Evolutionary conservation across 2,888 invertebrate genomes (phyloP).

Genomic region (Zaprionus lineosus): DNA sequence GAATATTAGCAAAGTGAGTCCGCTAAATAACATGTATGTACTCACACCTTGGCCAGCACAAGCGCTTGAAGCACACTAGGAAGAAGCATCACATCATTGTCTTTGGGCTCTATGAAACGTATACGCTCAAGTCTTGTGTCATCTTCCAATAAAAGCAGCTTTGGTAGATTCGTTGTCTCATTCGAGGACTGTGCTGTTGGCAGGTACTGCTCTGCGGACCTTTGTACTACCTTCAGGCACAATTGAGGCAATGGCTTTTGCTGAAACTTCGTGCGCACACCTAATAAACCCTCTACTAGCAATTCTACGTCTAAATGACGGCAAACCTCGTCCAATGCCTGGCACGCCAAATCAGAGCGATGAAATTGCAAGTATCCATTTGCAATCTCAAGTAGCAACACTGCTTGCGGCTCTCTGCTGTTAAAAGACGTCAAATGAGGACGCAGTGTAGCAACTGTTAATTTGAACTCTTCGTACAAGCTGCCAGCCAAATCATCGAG

Average conservation of each 20-base stretch:
- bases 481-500: conserved; percentile 89
- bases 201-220: conserved; percentile 20
- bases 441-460: conserved; percentile 52
- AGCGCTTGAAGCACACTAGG: conserved; percentile 90
- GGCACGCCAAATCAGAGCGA: conserved; percentile 88
- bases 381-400: conserved; percentile 84
- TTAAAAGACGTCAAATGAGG: conserved; percentile 73
- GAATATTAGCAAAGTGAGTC: not conserved
- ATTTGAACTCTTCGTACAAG: conserved; percentile 84
- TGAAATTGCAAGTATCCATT: conserved; percentile 90
- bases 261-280: conserved; percentile 95
- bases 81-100: conserved; percentile 84
- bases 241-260: conserved; percentile 92
- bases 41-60: conserved; percentile 90
- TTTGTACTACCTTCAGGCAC: conserved; percentile 86
- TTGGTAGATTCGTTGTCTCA: conserved; percentile 84
- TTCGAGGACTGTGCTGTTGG: conserved; percentile 81
- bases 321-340: conserved; percentile 86
- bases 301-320: conserved; percentile 87
- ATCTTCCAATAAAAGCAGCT: conserved; percentile 90
- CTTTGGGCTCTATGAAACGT: conserved; percentile 86
- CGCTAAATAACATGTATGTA: conserved; percentile 35
- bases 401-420: conserved; percentile 81
- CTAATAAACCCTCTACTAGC: conserved; percentile 89
- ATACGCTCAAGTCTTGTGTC: conserved; percentile 93